Percentiles rank a stretch among this genome's conserved stretches.
phyloP scores from a whole-genome alignment of 1,140 invertebrate genomes.

The Heliconius eleuchia region DNA sequence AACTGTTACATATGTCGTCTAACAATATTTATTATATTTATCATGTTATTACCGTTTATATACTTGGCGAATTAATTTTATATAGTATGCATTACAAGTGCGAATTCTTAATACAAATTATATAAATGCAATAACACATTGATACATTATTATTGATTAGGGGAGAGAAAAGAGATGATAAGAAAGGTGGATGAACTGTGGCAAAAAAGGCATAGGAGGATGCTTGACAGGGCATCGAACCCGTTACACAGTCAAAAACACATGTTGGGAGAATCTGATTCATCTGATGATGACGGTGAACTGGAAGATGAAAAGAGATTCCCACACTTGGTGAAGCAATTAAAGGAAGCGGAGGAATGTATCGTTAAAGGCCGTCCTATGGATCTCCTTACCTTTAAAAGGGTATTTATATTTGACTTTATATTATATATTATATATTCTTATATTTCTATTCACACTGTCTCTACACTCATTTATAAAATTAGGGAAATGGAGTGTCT shows the following conservation, averaged over 20 bases:
- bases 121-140: too few relatives aligned
- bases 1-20: too few relatives aligned
- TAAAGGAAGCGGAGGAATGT: slow-evolving; percentile 87
- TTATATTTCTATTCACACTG: not conserved
- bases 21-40: not conserved
- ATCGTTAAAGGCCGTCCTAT: slow-evolving; percentile 92
- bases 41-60: not conserved
- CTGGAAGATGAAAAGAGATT: slow-evolving; percentile 50
- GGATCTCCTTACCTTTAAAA: slow-evolving; percentile 90
- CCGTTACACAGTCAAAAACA: slow-evolving; percentile 71
- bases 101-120: not conserved
- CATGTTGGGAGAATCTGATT: slow-evolving; percentile 49
- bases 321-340: slow-evolving; percentile 72
- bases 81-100: not conserved
- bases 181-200: slow-evolving; percentile 90
- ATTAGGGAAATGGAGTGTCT: too few relatives aligned
- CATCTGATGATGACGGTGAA: slow-evolving; percentile 56
- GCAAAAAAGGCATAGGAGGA: slow-evolving; percentile 81
- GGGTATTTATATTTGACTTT: slow-evolving; percentile 39
- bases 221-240: slow-evolving; percentile 81
- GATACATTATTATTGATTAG: slow-evolving; percentile 62
- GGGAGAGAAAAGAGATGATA: slow-evolving; percentile 87
- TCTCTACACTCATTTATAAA: too few relatives aligned
- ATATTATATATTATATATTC: not conserved
- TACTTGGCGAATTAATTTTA: not conserved